Evolutionary conservation across 2,888 invertebrate species (phyloP).

Genomic region (Ennomos erosarius): DNA sequence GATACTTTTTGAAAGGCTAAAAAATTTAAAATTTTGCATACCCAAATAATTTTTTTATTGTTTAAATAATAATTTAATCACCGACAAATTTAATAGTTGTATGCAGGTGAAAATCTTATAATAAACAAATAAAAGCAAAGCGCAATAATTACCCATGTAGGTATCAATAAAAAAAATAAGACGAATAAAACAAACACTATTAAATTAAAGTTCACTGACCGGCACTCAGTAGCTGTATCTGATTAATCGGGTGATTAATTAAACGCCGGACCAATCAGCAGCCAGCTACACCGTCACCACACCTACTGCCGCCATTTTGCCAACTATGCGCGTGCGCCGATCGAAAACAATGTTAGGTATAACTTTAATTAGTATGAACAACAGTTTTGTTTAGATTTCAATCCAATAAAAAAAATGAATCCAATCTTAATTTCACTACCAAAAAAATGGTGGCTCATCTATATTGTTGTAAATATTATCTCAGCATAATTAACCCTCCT

Average conservation of each 20-base stretch:
- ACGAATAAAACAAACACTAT: conserved; percentile 35
- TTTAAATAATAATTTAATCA: too few species aligned
- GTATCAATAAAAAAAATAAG: conserved; percentile 34
- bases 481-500: too few species aligned
- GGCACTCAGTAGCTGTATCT: conserved; percentile 48
- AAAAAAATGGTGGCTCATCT: too few species aligned
- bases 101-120: too few species aligned
- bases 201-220: conserved; percentile 24
- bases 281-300: conserved; percentile 60
- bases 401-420: too few species aligned
- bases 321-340: conserved; percentile 63
- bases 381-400: too few species aligned
- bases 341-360: conserved; percentile 21
- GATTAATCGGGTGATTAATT: conserved; percentile 62
- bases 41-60: too few species aligned
- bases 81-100: too few species aligned
- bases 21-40: too few species aligned
- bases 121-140: not conserved
- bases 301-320: conserved; percentile 79
- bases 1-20: not conserved
- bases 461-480: too few species aligned
- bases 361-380: not conserved
- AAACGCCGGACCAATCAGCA: conserved; percentile 72
- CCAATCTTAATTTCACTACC: too few species aligned
- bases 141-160: too few species aligned